A percentile compares a stretch with the other conserved stretches of the same genome.
phyloP scores from a whole-genome alignment of 2,797 vertebrate species.

The Semotilus atromaculatus region DNA sequence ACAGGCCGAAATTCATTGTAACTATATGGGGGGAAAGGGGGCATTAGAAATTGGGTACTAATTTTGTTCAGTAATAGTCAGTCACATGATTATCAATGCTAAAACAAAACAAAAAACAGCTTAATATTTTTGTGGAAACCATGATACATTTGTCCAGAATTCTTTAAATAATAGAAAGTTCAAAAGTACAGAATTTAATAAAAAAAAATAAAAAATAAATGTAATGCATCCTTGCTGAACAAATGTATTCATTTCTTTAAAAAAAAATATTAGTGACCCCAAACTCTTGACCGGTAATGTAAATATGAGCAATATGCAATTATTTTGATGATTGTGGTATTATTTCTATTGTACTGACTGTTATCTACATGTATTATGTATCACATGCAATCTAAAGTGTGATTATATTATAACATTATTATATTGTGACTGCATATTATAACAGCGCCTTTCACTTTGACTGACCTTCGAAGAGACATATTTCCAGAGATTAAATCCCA shows the following conservation, averaged over 20 bases:
- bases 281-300: too few relatives aligned
- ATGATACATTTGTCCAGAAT: not conserved
- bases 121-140: not conserved
- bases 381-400: not conserved
- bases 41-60: not conserved
- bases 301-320: not conserved
- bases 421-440: too few relatives aligned
- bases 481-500: constrained; percentile 41
- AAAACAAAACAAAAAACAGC: not conserved
- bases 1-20: not conserved
- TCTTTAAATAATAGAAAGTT: not conserved
- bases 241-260: not conserved
- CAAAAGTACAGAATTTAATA: not conserved
- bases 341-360: not conserved
- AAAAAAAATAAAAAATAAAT: too few relatives aligned
- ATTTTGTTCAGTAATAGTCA: not conserved
- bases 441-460: not conserved
- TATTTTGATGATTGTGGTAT: not conserved
- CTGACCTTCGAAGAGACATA: constrained; percentile 4
- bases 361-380: not conserved
- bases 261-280: too few relatives aligned
- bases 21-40: too few relatives aligned
- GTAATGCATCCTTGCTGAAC: not conserved
- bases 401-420: too few relatives aligned
- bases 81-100: not conserved